Percentiles rank a stretch among this genome's conserved stretches.
These are phyloP conservation scores for Neolamprologus ventralis DNA, from an alignment of 2,113 vertebrate genomes.

Conservation along the genomic window DNA sequence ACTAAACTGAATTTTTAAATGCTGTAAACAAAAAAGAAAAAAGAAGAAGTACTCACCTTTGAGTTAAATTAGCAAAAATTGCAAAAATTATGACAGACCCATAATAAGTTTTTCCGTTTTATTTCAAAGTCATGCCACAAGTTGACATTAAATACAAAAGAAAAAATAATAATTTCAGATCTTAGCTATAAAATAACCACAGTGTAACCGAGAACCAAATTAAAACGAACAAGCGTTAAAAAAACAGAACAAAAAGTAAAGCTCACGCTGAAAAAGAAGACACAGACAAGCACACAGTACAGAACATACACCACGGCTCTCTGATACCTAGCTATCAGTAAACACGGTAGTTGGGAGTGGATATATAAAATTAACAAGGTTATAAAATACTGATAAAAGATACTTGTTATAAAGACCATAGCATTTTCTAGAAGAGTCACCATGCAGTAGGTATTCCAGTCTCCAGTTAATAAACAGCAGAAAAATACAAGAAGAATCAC, in stretches of 20 bases:
- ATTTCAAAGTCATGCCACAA: constrained; percentile 82
- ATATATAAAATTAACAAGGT: constrained; percentile 72
- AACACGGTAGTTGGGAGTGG: constrained; percentile 52
- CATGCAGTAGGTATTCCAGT: constrained; percentile 67
- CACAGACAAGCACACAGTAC: constrained; percentile 52
- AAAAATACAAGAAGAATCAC: constrained; percentile 69
- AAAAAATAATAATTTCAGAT: constrained; percentile 56
- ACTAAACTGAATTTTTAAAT: not conserved
- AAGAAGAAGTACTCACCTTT: accelerated
- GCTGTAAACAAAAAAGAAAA: not conserved
- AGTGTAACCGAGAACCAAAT: constrained; percentile 70
- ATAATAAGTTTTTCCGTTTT: constrained; percentile 58
- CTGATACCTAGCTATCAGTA: constrained; percentile 53
- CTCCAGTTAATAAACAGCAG: constrained; percentile 62
- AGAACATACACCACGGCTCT: constrained; percentile 60
- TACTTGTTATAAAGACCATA: constrained; percentile 67
- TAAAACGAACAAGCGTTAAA: not conserved
- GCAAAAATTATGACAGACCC: not conserved
- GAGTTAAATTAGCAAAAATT: not conserved
- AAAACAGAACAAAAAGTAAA: constrained; percentile 6
- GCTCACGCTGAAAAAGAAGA: constrained; percentile 35
- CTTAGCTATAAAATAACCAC: constrained; percentile 73
- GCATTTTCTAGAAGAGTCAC: constrained; percentile 66
- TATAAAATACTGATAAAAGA: constrained; percentile 77
- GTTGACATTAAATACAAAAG: constrained; percentile 79